phyloP scores from a whole-genome alignment of 2,888 invertebrate genomes.

The Crepidodera aurea region DNA sequence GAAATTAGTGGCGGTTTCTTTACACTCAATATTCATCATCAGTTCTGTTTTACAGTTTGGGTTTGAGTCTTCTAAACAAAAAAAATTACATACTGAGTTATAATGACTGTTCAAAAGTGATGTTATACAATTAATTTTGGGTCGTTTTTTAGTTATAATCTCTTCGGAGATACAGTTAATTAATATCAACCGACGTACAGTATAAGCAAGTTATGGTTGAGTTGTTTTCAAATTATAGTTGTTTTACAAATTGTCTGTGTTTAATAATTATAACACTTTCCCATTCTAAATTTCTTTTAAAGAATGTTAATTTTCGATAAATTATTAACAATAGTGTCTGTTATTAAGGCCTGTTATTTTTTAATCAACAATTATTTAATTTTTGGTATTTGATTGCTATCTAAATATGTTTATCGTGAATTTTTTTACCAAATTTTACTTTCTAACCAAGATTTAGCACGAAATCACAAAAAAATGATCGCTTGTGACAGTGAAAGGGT shows the following conservation, averaged over 20 bases:
- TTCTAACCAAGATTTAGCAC: not conserved
- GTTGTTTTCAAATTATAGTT: not conserved
- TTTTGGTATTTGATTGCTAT: not conserved
- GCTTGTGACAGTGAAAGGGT: too few relatives aligned
- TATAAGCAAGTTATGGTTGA: not conserved
- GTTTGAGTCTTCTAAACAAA: not conserved
- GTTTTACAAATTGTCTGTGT: not conserved
- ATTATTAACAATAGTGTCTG: not conserved
- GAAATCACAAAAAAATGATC: too few relatives aligned
- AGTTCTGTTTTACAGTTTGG: too few relatives aligned
- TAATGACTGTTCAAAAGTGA: too few relatives aligned
- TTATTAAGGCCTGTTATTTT: not conserved
- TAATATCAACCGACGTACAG: not conserved
- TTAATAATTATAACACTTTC: conserved; percentile 1
- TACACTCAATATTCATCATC: too few relatives aligned
- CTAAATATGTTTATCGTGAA: not conserved
- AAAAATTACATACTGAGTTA: not conserved
- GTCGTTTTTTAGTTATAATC: too few relatives aligned
- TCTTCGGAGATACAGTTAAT: too few relatives aligned
- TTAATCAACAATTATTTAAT: not conserved
- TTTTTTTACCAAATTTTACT: not conserved
- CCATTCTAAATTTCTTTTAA: not conserved
- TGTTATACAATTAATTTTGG: too few relatives aligned
- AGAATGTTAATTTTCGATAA: not conserved
- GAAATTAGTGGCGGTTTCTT: too few relatives aligned